phyloP scores from a whole-genome alignment of 2,113 vertebrate species.

The Myotis davidii region DNA sequence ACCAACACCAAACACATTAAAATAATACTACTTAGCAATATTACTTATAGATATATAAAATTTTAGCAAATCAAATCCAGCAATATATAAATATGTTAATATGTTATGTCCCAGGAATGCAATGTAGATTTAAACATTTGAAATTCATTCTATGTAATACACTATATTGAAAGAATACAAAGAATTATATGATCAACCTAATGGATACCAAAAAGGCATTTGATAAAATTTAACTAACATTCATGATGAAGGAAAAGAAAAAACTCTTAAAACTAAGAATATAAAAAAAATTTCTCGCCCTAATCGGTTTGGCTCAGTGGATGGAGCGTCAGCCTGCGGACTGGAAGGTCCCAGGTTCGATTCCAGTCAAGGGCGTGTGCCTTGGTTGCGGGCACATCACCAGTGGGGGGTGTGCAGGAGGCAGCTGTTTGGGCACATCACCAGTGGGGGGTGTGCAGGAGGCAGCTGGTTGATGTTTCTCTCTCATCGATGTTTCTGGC shows the following conservation, averaged over 20 bases:
- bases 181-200: neutral
- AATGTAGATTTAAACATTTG: constrained; percentile 1
- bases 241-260: constrained; percentile 21
- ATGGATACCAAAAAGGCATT: neutral
- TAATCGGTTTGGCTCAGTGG: too few relatives aligned
- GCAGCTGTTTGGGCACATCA: too few relatives aligned
- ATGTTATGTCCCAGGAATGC: neutral
- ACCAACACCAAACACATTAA: neutral
- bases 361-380: too few relatives aligned
- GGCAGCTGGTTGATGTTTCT: too few relatives aligned
- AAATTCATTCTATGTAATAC: neutral
- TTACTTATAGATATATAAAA: neutral
- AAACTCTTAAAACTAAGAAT: neutral
- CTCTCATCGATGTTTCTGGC: too few relatives aligned
- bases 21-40: constrained; percentile 2
- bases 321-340: too few relatives aligned
- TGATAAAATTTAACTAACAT: constrained; percentile 33
- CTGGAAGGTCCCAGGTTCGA: too few relatives aligned
- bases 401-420: too few relatives aligned
- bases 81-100: neutral
- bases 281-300: too few relatives aligned
- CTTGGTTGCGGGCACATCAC: too few relatives aligned
- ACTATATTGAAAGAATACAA: constrained; percentile 1
- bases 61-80: constrained; percentile 19
- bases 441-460: too few relatives aligned